Base-by-base conservation (phyloP, 2,888 invertebrate species). In the Drosophila picticornis region DNA sequence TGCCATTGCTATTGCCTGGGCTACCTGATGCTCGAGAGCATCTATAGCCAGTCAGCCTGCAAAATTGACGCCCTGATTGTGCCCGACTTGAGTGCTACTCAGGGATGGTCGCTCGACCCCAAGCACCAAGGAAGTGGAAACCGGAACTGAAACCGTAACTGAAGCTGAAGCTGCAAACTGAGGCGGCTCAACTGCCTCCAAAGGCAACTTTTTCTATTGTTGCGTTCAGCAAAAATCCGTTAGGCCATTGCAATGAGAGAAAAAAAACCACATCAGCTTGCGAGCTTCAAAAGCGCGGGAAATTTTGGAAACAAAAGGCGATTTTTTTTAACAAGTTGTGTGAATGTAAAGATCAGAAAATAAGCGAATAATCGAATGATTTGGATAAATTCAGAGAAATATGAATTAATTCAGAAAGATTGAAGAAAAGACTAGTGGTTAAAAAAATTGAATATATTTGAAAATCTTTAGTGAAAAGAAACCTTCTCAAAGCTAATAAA, bases 121-220 rank as follows among this genome's bases (percentile, higher is more conserved):
- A 5, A 65, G 82, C 87, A 84, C 83, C 88, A 77, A 80, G 84
- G 81, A 84, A 67, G 55, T 74, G 60, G 51, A 77, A 76, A 84
- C 83, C 76, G 83, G 85, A 84, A 81, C 67, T 43, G 22, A 55
- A n/a, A 40, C 60, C 34, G 22, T 48, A 25, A 22, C 52, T 62
- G 36, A 63, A 40, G 46, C 46, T 46, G 22, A 25, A 46, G 16
- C 46, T 16, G 25, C 32, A 46, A 46, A 25, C 46, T 25, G 46
- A 46, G 29, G 36, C 36, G 25, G 25, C 34, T 43, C 19, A 31
- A 22, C 31, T 11, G 10, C 55, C 56, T 56, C 29, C 56, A 56
- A 40, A 40, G 67, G 46, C 32, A 64, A 62, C 53, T 65, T 68
- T 67, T 69, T 59, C 61, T 58, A 58, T 78, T 79, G 66, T 83